These are phyloP conservation scores for Melikaiella ostensackeni DNA, from an alignment of 2,888 invertebrate genomes.

Conservation along the genomic window DNA sequence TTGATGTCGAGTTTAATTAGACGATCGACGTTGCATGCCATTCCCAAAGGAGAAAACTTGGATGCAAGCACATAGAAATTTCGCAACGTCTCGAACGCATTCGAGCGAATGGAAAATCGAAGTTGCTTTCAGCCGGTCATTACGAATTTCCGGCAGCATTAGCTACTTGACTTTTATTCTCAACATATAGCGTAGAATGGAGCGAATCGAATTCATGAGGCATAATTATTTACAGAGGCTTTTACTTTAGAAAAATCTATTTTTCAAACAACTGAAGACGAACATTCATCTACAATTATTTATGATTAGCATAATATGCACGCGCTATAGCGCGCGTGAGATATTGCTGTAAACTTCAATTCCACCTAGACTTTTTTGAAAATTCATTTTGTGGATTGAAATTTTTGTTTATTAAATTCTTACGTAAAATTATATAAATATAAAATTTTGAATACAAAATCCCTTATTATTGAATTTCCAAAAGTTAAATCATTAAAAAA, in stretches of 20 bases:
- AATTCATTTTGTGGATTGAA: too few species aligned
- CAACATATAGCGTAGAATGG: background rate
- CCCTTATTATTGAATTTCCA: too few species aligned
- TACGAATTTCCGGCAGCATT: constrained; percentile 14
- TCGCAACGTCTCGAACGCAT: constrained; percentile 10
- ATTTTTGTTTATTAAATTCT: too few species aligned
- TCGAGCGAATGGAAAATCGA: constrained; percentile 23
- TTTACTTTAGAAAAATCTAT: background rate
- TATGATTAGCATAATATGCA: too few species aligned
- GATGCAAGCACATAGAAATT: constrained; percentile 8
- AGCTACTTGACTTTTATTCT: background rate
- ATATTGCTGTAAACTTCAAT: too few species aligned
- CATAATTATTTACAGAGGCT: background rate
- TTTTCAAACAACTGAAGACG: background rate
- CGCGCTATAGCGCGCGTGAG: too few species aligned
- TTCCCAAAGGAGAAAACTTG: constrained; percentile 36
- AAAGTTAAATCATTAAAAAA: too few species aligned
- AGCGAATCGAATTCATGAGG: background rate
- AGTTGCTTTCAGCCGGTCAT: constrained; percentile 7
- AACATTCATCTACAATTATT: background rate
- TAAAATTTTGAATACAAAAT: too few species aligned
- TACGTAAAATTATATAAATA: too few species aligned
- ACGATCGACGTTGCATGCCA: constrained; percentile 24
- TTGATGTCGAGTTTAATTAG: constrained; percentile 34
- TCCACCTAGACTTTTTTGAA: too few species aligned